Base-by-base conservation (phyloP, 23 tunicate genomes). In the Styela plicata region DNA sequence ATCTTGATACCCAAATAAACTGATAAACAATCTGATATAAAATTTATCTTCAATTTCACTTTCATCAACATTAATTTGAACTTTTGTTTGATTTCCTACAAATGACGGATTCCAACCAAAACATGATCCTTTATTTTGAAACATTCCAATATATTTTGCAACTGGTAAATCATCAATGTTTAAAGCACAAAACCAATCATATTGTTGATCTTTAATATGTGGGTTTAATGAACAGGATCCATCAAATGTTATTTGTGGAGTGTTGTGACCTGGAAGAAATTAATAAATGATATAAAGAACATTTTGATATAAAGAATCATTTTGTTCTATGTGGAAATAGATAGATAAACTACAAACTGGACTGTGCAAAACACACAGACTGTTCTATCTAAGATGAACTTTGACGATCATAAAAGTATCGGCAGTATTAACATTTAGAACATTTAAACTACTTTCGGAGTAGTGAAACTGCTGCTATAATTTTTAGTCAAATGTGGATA, bases 91-190 rank as follows among this genome's bases (percentile, higher is more conserved):
- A 29, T 29, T 67, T 27, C 71, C 31, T 25, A 67, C 30, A 27
- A 27, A 67, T 29, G 31, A 67, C 22, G 71, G 71, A 1, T 67
- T 67, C 71, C 71, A 67, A 67, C 71, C 71, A 67, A 67, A 67
- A 29, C 71, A 67, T 25, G 71, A 67, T 67, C 71, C 71, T 22
- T 67, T 67, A 27, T 1, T 19, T 25, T 29, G 71, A 67, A 67
- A 67, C 31, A 25, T 67, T 29, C 71, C 71, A 25, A 29, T 67
- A 67, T 67, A 16, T 67, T 1, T 29, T 18, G 19, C 71, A 25
- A 25, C 31, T 18, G 71, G 71, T 67, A 67, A 67, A 67, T 67
- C 71, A 18, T 67, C 2, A 29, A 67, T 29, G 22, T 27, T 25
- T 17, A 67, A 29, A 67, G 71, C n/a, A 67, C 71, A 67, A 29